Evolutionary conservation across 2,797 vertebrate species (phyloP).

Genomic region (Pyrocephalus nanus): DNA sequence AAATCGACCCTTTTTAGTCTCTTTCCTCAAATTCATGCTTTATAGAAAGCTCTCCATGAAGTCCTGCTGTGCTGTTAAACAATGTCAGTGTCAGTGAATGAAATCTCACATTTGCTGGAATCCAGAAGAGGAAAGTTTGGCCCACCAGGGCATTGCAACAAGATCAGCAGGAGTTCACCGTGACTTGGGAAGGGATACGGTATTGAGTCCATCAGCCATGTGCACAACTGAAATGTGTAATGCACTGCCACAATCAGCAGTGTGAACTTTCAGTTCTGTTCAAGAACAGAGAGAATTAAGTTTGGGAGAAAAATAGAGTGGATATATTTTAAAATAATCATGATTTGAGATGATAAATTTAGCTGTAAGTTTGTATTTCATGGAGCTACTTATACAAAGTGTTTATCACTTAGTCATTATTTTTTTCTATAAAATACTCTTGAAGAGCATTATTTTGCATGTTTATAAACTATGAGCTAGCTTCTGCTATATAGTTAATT

Average conservation of each 20-base stretch:
- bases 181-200: background rate
- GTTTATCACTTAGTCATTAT: background rate
- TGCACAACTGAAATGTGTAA: background rate
- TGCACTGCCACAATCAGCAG: background rate
- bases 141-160: background rate
- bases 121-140: background rate
- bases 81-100: background rate
- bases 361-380: background rate
- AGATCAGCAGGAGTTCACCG: background rate
- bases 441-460: background rate
- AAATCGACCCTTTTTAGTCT: background rate
- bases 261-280: background rate
- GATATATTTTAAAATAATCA: background rate
- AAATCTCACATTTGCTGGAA: background rate
- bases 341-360: background rate
- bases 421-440: background rate
- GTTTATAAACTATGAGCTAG: background rate
- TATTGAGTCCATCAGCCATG: background rate
- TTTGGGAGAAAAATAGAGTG: accelerated
- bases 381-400: background rate
- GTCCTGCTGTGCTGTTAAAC: background rate
- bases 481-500: background rate
- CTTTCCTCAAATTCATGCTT: background rate
- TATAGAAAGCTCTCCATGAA: background rate
- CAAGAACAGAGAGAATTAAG: background rate